phyloP scores from a whole-genome alignment of 1,140 invertebrate species.

The Vanessa atalanta region DNA sequence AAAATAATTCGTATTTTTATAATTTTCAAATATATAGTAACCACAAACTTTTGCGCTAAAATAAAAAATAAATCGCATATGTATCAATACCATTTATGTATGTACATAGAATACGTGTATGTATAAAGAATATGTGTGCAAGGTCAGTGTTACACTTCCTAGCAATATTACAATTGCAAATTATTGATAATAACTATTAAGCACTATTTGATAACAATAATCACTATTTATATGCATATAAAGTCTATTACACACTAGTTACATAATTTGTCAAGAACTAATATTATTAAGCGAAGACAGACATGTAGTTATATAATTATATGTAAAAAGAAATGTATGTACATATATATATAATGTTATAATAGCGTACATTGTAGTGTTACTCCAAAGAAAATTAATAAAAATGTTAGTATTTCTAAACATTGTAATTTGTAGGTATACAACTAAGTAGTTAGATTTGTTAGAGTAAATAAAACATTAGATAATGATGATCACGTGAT shows the following conservation, averaged over 20 bases:
- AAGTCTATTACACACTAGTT: not conserved
- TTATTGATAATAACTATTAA: conserved; percentile 11
- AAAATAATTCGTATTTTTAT: too few relatives aligned
- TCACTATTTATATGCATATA: conserved; percentile 1
- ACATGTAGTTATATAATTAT: not conserved
- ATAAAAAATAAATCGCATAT: not conserved
- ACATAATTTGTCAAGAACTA: not conserved
- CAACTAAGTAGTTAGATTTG: too few relatives aligned
- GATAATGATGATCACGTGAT: not conserved
- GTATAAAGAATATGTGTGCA: not conserved
- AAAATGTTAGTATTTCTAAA: too few relatives aligned
- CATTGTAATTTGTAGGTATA: too few relatives aligned
- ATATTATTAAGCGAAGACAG: too few relatives aligned
- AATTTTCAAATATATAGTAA: too few relatives aligned
- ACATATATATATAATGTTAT: too few relatives aligned
- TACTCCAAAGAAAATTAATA: too few relatives aligned
- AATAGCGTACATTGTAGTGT: too few relatives aligned
- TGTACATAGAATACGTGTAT: too few relatives aligned
- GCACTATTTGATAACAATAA: conserved; percentile 12
- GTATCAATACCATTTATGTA: not conserved
- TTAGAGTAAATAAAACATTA: not conserved
- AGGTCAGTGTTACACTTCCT: conserved; percentile 12
- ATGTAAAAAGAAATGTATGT: too few relatives aligned
- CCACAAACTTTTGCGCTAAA: not conserved
- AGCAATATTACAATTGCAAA: not conserved